A percentile compares a stretch with the other conserved stretches of the same genome.
phyloP scores from a whole-genome alignment of 2,113 vertebrate species.

The Myiozetetes cayanensis region DNA sequence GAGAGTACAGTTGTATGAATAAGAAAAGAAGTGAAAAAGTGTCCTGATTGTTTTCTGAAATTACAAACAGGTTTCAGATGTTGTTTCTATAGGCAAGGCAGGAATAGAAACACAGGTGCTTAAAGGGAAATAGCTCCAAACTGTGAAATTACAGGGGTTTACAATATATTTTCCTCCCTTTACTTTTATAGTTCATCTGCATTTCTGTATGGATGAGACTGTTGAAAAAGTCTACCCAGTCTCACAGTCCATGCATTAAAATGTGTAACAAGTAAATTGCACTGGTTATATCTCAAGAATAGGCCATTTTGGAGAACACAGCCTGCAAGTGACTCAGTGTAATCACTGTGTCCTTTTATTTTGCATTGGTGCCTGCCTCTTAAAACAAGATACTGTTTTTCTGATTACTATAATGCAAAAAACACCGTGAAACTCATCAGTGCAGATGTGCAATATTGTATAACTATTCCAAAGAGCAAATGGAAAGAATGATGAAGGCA shows the following conservation, averaged over 20 bases:
- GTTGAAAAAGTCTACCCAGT: not conserved
- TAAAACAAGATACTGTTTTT: conserved; percentile 1
- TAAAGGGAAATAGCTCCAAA: conserved; percentile 30
- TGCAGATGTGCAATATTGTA: not conserved
- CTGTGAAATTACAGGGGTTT: not conserved
- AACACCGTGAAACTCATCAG: not conserved
- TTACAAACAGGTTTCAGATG: conserved; percentile 60
- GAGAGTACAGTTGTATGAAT: conserved; percentile 45
- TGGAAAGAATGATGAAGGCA: conserved; percentile 11
- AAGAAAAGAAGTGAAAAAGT: conserved; percentile 61
- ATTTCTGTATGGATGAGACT: not conserved
- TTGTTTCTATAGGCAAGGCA: conserved; percentile 36
- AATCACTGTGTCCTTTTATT: not conserved
- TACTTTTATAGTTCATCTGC: conserved; percentile 21
- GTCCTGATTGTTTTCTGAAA: conserved; percentile 65
- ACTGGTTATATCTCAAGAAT: not conserved
- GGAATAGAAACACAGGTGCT: conserved; percentile 37
- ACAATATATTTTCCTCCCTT: not conserved
- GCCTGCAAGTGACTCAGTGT: not conserved
- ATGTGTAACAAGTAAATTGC: not conserved
- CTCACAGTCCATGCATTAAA: not conserved
- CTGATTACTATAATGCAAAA: not conserved
- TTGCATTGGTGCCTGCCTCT: not conserved
- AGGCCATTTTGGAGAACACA: not conserved
- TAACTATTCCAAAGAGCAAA: not conserved